These are phyloP conservation scores for Spinus olivaceus DNA, from an alignment of 2,797 vertebrate genomes.

Conservation along the genomic window DNA sequence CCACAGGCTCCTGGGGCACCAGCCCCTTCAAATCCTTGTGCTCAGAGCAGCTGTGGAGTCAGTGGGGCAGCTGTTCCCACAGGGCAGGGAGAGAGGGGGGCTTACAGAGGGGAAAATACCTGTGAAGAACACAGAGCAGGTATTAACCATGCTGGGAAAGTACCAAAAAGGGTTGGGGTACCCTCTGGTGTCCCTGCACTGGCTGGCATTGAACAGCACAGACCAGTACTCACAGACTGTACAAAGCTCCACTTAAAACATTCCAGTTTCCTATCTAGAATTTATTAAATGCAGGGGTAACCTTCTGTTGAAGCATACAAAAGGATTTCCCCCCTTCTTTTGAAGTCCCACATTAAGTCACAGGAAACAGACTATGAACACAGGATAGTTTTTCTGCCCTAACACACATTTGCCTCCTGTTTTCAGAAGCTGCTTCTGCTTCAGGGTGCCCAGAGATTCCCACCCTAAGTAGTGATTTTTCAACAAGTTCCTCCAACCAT, in stretches of 20 bases:
- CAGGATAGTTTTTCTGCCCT: not conserved
- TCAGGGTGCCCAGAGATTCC: not conserved
- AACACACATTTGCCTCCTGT: accelerated
- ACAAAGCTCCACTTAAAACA: not conserved
- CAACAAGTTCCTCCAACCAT: not conserved
- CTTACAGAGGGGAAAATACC: no score
- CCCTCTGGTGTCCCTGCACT: not conserved
- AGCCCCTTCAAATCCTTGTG: not conserved
- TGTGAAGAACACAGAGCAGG: not conserved
- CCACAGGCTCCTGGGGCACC: not conserved
- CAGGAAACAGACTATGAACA: not conserved
- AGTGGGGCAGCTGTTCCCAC: not conserved
- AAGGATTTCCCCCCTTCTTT: not conserved
- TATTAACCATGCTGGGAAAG: no score
- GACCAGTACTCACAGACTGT: not conserved
- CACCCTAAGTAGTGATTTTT: not conserved
- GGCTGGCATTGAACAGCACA: not conserved
- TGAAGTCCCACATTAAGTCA: not conserved
- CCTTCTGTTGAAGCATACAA: not conserved
- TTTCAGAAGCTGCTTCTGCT: not conserved
- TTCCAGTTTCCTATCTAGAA: not conserved
- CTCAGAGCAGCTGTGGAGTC: not conserved
- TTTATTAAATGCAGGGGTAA: not conserved
- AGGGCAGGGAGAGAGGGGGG: not conserved
- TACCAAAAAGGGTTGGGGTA: not conserved